These are phyloP conservation scores for Seriola quinqueradiata DNA, from an alignment of 2,113 vertebrate genomes.

Conservation along the genomic window DNA sequence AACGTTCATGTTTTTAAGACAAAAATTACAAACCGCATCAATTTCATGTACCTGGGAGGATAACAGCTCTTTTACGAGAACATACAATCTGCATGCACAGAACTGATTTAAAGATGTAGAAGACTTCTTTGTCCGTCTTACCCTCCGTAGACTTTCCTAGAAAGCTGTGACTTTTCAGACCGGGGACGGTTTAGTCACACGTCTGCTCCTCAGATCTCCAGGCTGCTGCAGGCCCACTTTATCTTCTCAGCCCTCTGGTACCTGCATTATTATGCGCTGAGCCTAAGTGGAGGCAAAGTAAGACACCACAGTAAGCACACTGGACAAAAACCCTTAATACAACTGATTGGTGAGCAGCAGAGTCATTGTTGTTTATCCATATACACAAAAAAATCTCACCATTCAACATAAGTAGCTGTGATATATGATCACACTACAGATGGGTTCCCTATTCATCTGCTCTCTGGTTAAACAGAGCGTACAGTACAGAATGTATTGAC, in stretches of 20 bases:
- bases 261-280: conserved; percentile 4
- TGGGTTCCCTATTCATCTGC: neutral
- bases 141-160: conserved; percentile 11
- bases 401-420: conserved; percentile 12
- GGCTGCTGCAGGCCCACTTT: conserved; percentile 58
- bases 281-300: neutral
- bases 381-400: neutral
- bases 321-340: neutral
- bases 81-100: neutral
- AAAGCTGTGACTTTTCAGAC: conserved; percentile 31
- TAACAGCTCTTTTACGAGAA: neutral
- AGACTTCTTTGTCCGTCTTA: conserved; percentile 9
- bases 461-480: conserved; percentile 12
- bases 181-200: conserved; percentile 27
- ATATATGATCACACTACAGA: conserved; percentile 4
- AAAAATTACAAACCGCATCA: neutral
- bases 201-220: conserved; percentile 44
- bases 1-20: neutral
- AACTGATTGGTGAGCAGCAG: neutral
- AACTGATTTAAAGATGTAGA: conserved; percentile 22
- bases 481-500: conserved; percentile 24
- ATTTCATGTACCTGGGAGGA: neutral
- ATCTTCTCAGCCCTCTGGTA: conserved; percentile 13
- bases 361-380: conserved; percentile 2
- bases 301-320: neutral